Conservation (phyloP, 2,888 invertebrate species). For the Pimpla rufipes region DNA sequence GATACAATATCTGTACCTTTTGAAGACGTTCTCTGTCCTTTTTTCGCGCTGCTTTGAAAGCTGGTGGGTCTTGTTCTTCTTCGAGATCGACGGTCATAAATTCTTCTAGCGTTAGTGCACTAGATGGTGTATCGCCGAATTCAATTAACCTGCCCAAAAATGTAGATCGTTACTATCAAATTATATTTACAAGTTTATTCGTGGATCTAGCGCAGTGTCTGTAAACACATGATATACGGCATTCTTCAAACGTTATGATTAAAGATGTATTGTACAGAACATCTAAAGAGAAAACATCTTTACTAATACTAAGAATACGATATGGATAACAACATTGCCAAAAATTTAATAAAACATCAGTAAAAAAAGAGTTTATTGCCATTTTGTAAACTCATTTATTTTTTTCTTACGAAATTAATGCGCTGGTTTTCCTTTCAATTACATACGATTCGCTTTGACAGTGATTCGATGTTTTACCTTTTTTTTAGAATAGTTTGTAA, state of each 20-base stretch:
- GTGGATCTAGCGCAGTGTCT: not conserved
- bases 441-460: too few species aligned
- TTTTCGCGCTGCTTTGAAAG: conserved; percentile 95
- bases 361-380: too few species aligned
- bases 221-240: not conserved
- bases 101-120: conserved; percentile 97
- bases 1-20: conserved; percentile 87
- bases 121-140: conserved; percentile 98
- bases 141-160: conserved; percentile 90
- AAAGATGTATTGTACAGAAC: too few species aligned
- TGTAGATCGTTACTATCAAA: not conserved
- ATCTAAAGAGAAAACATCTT: too few species aligned
- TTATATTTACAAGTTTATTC: not conserved
- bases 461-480: too few species aligned
- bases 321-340: too few species aligned
- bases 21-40: conserved; percentile 94
- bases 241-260: not conserved
- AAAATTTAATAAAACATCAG: too few species aligned
- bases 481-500: too few species aligned
- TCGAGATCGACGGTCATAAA: conserved; percentile 98
- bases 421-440: too few species aligned
- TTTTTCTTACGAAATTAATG: too few species aligned
- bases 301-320: too few species aligned
- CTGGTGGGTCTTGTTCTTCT: conserved; percentile 98
- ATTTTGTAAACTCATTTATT: too few species aligned